Conservation (phyloP, 1,140 invertebrate genomes). For the Venturia canescens region DNA sequence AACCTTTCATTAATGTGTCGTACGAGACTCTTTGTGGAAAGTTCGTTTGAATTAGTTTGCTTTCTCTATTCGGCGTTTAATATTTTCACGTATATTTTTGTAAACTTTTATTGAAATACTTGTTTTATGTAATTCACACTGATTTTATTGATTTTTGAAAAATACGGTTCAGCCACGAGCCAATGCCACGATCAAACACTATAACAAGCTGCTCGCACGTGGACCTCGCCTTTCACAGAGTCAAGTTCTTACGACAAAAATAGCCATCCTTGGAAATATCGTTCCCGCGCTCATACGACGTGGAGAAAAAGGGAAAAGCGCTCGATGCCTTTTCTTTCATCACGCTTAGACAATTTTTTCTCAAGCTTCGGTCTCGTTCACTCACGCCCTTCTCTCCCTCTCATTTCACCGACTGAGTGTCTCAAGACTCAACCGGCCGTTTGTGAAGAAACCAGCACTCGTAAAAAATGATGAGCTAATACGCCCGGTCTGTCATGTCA, state of each 20-base stretch:
- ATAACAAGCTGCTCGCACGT: neutral
- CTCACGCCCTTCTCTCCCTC: neutral
- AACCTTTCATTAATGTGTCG: too few species aligned
- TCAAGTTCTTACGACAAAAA: neutral
- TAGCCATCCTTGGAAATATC: neutral
- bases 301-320: neutral
- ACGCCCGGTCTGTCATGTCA: conserved; percentile 4
- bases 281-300: neutral
- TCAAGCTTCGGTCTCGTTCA: neutral
- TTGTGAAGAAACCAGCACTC: neutral
- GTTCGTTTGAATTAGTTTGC: too few species aligned
- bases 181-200: neutral
- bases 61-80: too few species aligned
- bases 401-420: neutral
- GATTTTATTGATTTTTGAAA: too few species aligned
- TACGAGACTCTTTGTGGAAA: too few species aligned
- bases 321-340: neutral
- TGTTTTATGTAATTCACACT: too few species aligned
- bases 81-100: too few species aligned
- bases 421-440: neutral
- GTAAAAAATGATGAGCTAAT: conserved; percentile 22
- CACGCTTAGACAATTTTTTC: neutral
- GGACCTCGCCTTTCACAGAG: neutral
- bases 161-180: too few species aligned
- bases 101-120: too few species aligned